Conservation (phyloP, 2,113 vertebrate genomes). For the Formicarius rufipectus region DNA sequence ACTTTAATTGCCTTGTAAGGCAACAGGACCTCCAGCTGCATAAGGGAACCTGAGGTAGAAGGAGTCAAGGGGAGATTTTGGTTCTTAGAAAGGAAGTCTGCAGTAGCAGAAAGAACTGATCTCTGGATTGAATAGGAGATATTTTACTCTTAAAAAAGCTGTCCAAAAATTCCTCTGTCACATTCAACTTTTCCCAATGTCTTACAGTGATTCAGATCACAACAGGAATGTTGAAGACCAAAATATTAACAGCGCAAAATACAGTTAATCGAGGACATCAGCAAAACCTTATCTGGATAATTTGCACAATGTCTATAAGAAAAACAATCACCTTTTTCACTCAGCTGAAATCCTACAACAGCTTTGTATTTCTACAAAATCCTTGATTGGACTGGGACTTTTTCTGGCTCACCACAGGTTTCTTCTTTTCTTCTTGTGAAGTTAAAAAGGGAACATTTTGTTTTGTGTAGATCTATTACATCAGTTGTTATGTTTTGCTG, state of each 20-base stretch:
- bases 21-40: not conserved
- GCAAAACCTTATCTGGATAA: not conserved
- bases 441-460: not conserved
- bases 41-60: not conserved
- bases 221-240: not conserved
- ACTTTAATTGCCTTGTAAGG: not conserved
- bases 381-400: not conserved
- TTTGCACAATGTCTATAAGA: not conserved
- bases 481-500: not conserved
- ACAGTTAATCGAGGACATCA: not conserved
- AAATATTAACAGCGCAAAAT: not conserved
- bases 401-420: not conserved
- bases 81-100: not conserved
- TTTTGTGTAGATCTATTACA: not conserved
- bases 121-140: not conserved
- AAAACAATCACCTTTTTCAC: not conserved
- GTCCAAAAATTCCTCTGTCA: not conserved
- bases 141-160: not conserved
- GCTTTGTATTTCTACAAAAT: accelerated
- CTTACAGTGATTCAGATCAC: not conserved
- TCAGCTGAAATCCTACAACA: not conserved
- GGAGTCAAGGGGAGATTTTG: not conserved
- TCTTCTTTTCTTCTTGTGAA: not conserved
- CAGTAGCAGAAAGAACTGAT: not conserved
- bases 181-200: not conserved